Evolutionary conservation across 1,140 invertebrate genomes (phyloP).

Genomic region (Heliothis virescens): DNA sequence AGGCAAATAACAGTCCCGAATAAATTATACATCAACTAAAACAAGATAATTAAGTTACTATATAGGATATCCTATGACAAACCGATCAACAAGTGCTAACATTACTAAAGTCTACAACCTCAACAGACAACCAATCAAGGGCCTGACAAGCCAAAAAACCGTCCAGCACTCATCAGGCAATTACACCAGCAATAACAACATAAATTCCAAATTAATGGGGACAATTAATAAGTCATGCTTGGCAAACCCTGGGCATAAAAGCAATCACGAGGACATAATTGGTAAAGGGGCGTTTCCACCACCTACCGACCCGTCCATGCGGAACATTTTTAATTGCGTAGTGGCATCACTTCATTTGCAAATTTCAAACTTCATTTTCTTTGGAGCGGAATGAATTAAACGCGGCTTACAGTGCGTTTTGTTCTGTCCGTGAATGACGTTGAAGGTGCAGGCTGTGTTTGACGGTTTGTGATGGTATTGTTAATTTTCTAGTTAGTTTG

Average conservation of each 20-base stretch:
- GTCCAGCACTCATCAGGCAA: too few relatives aligned
- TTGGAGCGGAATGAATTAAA: conserved; percentile 47
- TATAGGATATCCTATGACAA: too few relatives aligned
- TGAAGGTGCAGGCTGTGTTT: not conserved
- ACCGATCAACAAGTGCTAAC: not conserved
- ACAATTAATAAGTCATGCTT: conserved; percentile 47
- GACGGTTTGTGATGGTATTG: conserved; percentile 18
- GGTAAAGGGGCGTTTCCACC: conserved; percentile 31
- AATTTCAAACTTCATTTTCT: conserved; percentile 60
- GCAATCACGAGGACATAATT: conserved; percentile 54
- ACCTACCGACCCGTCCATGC: conserved; percentile 41
- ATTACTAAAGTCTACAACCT: not conserved
- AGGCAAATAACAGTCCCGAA: too few relatives aligned
- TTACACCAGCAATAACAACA: conserved; percentile 14
- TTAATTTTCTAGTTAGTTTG: not conserved
- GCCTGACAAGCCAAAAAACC: not conserved
- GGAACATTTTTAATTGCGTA: conserved; percentile 69
- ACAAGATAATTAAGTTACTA: too few relatives aligned
- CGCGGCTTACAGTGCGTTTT: conserved; percentile 40
- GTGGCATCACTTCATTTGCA: conserved; percentile 69
- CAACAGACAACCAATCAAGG: not conserved
- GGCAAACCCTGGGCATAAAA: conserved; percentile 50
- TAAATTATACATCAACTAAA: too few relatives aligned
- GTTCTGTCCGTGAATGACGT: conserved; percentile 7
- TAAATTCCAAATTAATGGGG: conserved; percentile 41